Percentiles rank a stretch among this genome's conserved stretches.
phyloP scores from a whole-genome alignment of 2,113 vertebrate species.

The Deroptyus accipitrinus region DNA sequence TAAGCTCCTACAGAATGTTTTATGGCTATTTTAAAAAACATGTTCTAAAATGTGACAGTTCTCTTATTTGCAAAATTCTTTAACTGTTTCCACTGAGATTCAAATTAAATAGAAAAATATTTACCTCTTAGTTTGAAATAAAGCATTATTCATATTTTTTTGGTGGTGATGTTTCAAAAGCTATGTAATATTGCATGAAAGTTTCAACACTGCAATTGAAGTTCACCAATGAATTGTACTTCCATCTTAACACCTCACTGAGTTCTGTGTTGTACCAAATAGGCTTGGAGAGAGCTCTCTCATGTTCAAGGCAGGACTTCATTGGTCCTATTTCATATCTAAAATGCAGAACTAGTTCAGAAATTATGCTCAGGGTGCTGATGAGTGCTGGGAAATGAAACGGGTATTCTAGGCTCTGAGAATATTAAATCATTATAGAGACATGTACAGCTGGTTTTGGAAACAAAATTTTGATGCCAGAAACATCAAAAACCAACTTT shows the following conservation, averaged over 20 bases:
- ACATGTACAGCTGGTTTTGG: background rate
- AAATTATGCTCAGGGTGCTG: background rate
- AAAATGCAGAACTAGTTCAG: background rate
- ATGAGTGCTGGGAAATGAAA: background rate
- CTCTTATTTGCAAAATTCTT: background rate
- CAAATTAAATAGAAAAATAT: background rate
- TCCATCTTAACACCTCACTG: background rate
- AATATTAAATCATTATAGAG: background rate
- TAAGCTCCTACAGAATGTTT: background rate
- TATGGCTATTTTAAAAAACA: background rate
- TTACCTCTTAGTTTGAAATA: background rate
- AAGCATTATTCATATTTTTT: background rate
- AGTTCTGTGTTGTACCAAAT: background rate
- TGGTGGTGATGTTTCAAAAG: background rate
- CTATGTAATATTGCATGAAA: background rate
- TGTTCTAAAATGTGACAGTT: background rate
- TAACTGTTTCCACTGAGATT: background rate
- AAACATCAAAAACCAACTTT: background rate
- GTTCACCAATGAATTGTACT: background rate
- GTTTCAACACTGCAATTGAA: background rate
- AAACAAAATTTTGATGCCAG: background rate
- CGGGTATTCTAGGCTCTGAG: background rate
- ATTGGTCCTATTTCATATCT: background rate
- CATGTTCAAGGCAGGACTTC: background rate
- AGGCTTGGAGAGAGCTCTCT: background rate